Percentiles rank a stretch among this genome's conserved stretches.
Conservation (phyloP, 2,113 vertebrate genomes). For the Anoura caudifer region DNA sequence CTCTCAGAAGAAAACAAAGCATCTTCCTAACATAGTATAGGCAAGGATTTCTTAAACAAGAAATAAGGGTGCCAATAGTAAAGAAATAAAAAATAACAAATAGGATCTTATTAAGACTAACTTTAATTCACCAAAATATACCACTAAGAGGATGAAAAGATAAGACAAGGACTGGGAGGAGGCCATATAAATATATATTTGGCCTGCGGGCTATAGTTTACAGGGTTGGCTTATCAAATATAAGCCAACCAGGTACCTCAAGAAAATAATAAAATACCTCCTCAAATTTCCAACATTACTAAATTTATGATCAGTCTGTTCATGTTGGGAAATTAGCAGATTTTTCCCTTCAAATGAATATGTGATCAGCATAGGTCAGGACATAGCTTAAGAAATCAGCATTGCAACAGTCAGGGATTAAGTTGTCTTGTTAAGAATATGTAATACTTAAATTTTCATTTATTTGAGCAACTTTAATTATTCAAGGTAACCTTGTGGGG, state of each 20-base stretch:
- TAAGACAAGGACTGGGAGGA: background rate
- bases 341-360: background rate
- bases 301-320: background rate
- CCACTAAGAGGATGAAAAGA: background rate
- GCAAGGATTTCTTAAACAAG: background rate
- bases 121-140: background rate
- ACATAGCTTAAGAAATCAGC: background rate
- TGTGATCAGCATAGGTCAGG: background rate
- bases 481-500: background rate
- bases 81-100: background rate
- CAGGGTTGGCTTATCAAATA: background rate
- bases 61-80: background rate
- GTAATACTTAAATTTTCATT: background rate
- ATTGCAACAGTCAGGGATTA: background rate
- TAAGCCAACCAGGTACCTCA: background rate
- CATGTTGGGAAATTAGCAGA: background rate
- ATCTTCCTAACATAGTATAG: background rate
- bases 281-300: background rate
- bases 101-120: background rate
- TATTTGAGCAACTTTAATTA: background rate
- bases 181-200: background rate
- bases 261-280: background rate
- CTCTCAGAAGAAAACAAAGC: background rate
- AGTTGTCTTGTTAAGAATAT: background rate
- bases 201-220: background rate